Evolutionary conservation across 2,113 vertebrate genomes (phyloP).

Genomic region (Rhinoptilus africanus): DNA sequence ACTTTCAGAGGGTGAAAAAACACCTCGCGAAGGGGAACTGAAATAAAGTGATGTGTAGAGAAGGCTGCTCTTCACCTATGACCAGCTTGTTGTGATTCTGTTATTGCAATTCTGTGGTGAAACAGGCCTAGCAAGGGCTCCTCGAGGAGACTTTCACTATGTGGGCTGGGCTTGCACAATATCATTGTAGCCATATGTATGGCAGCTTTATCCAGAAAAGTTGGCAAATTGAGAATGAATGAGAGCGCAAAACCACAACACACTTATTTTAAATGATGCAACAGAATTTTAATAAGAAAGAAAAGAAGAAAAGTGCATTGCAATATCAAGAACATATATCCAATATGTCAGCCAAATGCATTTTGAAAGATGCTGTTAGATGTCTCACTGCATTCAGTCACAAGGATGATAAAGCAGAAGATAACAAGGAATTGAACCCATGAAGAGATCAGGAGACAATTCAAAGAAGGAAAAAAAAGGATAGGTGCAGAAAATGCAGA

Average conservation of each 20-base stretch:
- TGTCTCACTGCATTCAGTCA: neutral
- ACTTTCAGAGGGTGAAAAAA: neutral
- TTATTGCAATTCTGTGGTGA: neutral
- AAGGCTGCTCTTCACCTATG: neutral
- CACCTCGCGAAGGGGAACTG: neutral
- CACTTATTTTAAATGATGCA: neutral
- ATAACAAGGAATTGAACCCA: neutral
- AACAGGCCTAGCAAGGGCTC: neutral
- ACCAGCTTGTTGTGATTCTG: accelerated
- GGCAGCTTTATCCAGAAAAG: neutral
- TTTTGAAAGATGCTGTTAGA: neutral
- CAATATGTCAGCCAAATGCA: neutral
- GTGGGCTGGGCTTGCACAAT: neutral
- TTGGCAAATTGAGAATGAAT: neutral
- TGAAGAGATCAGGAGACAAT: neutral
- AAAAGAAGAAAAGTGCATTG: neutral
- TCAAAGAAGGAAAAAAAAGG: neutral
- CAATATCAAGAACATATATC: neutral
- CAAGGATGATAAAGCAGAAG: neutral
- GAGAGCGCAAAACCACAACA: neutral
- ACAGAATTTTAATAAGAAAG: conserved; percentile 1
- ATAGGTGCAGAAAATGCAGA: neutral
- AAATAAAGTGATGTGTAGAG: neutral
- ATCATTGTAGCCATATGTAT: neutral
- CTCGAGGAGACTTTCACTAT: neutral